These are phyloP conservation scores for Trematocara macrostoma DNA, from an alignment of 2,113 vertebrate genomes.

Conservation along the genomic window DNA sequence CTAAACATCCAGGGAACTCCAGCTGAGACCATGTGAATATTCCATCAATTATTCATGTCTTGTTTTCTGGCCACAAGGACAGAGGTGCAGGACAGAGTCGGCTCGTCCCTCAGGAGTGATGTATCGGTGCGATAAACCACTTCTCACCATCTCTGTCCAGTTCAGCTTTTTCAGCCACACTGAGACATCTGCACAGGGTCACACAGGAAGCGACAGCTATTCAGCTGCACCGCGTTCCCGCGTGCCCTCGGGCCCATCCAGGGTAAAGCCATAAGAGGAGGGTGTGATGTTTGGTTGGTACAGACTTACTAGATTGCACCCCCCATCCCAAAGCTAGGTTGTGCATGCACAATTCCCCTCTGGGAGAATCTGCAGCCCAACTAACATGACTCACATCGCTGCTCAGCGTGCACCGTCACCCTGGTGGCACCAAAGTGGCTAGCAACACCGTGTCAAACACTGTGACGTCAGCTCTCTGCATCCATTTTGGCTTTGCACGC, in stretches of 20 bases:
- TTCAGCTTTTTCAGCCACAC: background rate
- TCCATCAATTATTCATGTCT: slow-evolving; percentile 36
- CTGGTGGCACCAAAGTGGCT: slow-evolving; percentile 32
- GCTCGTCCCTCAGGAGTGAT: background rate
- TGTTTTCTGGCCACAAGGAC: slow-evolving; percentile 34
- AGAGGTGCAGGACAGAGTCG: background rate
- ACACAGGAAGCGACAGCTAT: background rate
- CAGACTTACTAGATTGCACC: background rate
- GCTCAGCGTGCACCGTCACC: slow-evolving; percentile 12
- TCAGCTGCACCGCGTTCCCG: slow-evolving; percentile 6
- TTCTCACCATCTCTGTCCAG: background rate
- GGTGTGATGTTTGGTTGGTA: background rate
- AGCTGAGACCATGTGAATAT: background rate
- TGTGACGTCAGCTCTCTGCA: slow-evolving; percentile 45
- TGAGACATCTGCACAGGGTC: slow-evolving; percentile 15
- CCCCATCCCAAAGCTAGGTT: background rate
- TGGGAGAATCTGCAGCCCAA: slow-evolving; percentile 25
- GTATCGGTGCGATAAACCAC: background rate
- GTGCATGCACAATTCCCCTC: background rate
- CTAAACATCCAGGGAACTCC: background rate
- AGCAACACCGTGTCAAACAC: slow-evolving; percentile 52
- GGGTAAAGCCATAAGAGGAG: background rate
- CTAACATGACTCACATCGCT: slow-evolving; percentile 9
- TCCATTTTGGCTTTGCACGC: slow-evolving; percentile 47
- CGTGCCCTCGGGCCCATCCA: background rate